Evolutionary conservation across 2,888 invertebrate species (phyloP), one percentile per base, ranked within the genome.

Genomic region (Subacronicta megacephala): DNA sequence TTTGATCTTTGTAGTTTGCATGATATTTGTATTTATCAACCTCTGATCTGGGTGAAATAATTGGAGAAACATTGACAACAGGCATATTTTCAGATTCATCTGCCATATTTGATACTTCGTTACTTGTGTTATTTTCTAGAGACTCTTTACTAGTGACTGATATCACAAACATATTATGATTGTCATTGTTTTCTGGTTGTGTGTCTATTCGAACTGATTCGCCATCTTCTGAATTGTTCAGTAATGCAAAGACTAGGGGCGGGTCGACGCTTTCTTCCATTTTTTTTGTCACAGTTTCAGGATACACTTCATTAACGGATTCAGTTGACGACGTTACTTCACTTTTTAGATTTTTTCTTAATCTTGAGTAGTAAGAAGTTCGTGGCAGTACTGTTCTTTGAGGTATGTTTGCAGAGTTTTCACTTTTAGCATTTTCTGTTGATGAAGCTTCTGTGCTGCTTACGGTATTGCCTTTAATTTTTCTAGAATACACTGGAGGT

Each of bases 121-220:
- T 88, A 29, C 77, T 75, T 9, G 81, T 78, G 45, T 80, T 83
- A 37, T 78, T 89, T 74, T 92, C 92, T 42, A 76, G 66, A 2
- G 90, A 90, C 72, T 92, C 93, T 64, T 87, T 93, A 60, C 89
- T 91, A 13, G 81, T 89, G 1, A 92, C 84, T 20, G 87, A 77
- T 57, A 91, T 87, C 18, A 91, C 70, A 72, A 92, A 90, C 69
- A 84, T 80, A 51, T 85, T 80, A 51, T 85, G 83, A 35, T 72
- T 75, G 13, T 77, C 77, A 13, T 78, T 72, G 40, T 74, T 76
- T 35, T 81, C 81, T 31, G 60, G 56, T 46, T 75, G 70, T 52
- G 67, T 59, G 13, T 54, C 59, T 41, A 61, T 71, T 47, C 68
- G 63, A 5, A 70, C 65, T 44, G 63, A 65, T 37, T 74, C 71